phyloP scores from a whole-genome alignment of 2,113 vertebrate species.

The Platycercus adscitus region DNA sequence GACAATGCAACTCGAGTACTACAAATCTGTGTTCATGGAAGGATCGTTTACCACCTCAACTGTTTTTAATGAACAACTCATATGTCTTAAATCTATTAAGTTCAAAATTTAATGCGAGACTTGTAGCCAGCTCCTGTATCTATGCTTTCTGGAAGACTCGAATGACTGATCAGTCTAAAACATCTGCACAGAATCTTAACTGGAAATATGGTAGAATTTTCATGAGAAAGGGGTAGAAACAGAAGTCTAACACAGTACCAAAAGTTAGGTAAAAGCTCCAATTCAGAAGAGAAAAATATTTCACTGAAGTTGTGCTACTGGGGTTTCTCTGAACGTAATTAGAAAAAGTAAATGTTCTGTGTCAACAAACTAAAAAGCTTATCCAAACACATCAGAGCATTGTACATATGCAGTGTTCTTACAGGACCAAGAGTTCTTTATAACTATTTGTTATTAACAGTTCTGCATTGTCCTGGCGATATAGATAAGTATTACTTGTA shows the following conservation, averaged over 20 bases:
- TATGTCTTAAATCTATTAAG: neutral
- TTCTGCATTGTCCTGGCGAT: accelerated
- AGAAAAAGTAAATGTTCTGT: neutral
- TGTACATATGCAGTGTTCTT: neutral
- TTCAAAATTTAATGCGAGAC: neutral
- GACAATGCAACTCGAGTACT: neutral
- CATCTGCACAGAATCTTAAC: neutral
- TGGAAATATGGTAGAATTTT: neutral
- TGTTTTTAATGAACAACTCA: neutral
- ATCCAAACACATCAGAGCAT: neutral
- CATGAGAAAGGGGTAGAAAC: neutral
- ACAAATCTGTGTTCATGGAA: neutral
- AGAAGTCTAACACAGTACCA: neutral
- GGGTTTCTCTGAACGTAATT: neutral
- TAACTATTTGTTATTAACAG: neutral
- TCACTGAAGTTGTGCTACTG: neutral
- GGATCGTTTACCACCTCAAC: neutral
- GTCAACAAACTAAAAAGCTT: neutral
- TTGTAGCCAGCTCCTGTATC: neutral
- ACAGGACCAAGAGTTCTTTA: neutral
- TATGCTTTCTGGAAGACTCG: neutral
- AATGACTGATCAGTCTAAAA: neutral
- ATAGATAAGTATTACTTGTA: neutral
- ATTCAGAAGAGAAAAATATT: neutral
- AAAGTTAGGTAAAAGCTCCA: neutral